Conservation (phyloP, 2,888 invertebrate genomes). For the Phania funesta region DNA sequence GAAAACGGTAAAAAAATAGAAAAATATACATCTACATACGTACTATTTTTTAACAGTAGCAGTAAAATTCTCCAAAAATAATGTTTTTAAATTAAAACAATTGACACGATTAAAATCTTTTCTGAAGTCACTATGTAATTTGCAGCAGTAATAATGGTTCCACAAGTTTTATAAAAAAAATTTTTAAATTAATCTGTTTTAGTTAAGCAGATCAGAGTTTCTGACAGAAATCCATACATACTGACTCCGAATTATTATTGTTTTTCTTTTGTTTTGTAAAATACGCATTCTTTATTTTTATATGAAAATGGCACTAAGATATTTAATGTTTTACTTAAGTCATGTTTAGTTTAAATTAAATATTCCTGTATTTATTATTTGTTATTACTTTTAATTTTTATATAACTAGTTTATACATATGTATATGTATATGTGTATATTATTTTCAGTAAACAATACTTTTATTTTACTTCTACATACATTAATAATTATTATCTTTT, state of each 20-base stretch:
- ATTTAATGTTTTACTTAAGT: conserved; percentile 49
- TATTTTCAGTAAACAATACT: conserved; percentile 58
- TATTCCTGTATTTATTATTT: conserved; percentile 63
- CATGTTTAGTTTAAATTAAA: conserved; percentile 28
- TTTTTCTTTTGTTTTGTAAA: neutral
- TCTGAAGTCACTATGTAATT: no score
- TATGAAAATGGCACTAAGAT: conserved; percentile 43
- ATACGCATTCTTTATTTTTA: conserved; percentile 23
- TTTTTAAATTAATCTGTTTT: neutral
- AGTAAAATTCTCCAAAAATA: no score
- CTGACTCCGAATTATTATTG: neutral
- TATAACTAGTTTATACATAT: conserved; percentile 15
- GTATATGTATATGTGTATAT: conserved; percentile 7
- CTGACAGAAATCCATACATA: neutral
- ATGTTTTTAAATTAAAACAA: no score
- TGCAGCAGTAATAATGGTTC: no score
- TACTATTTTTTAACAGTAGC: no score
- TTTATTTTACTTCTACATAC: conserved; percentile 42
- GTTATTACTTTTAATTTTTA: conserved; percentile 34
- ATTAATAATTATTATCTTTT: conserved; percentile 11
- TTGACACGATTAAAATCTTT: no score
- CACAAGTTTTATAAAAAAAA: no score
- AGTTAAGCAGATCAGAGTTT: neutral
- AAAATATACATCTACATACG: no score
- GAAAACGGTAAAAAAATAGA: no score